Conservation (phyloP, 2,888 invertebrate species). For the Yponomeuta cagnagella region DNA sequence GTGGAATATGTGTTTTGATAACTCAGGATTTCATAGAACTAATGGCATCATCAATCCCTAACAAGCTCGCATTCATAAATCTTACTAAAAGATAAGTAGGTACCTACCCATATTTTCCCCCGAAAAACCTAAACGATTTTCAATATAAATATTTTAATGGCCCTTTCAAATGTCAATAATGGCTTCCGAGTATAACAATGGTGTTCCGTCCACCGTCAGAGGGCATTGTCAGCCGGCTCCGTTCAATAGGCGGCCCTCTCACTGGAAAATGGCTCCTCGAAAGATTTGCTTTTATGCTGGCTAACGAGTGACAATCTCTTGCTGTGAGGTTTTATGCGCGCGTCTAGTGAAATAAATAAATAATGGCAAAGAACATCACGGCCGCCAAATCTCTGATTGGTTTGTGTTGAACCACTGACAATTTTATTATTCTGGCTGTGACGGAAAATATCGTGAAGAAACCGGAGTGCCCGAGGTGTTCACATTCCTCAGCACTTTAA, state of each 20-base stretch:
- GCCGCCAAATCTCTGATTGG: too few relatives aligned
- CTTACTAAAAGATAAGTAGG: neutral
- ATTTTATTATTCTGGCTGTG: too few relatives aligned
- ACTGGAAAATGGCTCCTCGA: constrained; percentile 61
- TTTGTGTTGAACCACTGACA: too few relatives aligned
- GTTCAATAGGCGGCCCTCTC: constrained; percentile 52
- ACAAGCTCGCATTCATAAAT: neutral
- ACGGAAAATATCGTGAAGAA: too few relatives aligned
- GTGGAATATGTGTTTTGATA: too few relatives aligned
- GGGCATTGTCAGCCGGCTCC: constrained; percentile 45
- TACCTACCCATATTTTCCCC: constrained; percentile 22
- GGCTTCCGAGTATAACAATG: constrained; percentile 67
- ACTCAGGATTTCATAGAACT: neutral
- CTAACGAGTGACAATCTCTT: constrained; percentile 50
- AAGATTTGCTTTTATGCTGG: constrained; percentile 53
- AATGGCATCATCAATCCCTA: neutral
- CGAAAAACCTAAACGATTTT: constrained; percentile 49
- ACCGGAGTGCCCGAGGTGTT: too few relatives aligned
- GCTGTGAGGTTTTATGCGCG: constrained; percentile 30
- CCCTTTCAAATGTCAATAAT: constrained; percentile 70
- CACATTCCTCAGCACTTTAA: too few relatives aligned
- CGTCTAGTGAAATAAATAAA: constrained; percentile 21
- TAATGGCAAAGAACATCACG: too few relatives aligned
- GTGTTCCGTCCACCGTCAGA: constrained; percentile 60
- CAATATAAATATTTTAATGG: constrained; percentile 63